phyloP scores from a whole-genome alignment of 2,888 invertebrate species.

The Galerucella calmariensis region DNA sequence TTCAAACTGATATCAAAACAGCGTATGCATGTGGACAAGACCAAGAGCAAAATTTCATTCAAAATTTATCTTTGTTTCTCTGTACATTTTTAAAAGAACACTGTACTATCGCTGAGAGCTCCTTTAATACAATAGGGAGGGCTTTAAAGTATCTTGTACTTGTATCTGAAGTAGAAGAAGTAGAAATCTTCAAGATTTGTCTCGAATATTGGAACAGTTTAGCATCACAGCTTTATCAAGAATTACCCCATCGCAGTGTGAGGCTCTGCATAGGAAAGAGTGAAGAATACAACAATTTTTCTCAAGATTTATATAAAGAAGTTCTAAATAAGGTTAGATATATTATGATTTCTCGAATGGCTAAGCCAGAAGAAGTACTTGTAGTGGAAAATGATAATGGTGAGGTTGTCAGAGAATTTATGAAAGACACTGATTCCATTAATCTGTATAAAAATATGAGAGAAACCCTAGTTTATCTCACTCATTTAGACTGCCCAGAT shows the following conservation, averaged over 20 bases:
- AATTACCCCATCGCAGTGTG: slow-evolving; percentile 54
- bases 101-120: slow-evolving; percentile 85
- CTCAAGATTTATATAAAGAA: slow-evolving; percentile 74
- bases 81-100: slow-evolving; percentile 98
- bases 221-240: slow-evolving; percentile 89
- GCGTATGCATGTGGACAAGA: slow-evolving; percentile 95
- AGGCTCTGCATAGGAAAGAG: slow-evolving; percentile 56
- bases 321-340: slow-evolving; percentile 89
- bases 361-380: slow-evolving; percentile 98
- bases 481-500: slow-evolving; percentile 97
- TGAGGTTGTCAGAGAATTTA: slow-evolving; percentile 98
- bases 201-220: slow-evolving; percentile 98
- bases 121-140: slow-evolving; percentile 79
- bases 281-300: slow-evolving; percentile 33
- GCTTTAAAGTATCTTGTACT: slow-evolving; percentile 88
- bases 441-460: slow-evolving; percentile 99
- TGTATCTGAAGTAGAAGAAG: slow-evolving; percentile 98
- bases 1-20: slow-evolving; percentile 90
- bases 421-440: slow-evolving; percentile 99
- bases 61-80: slow-evolving; percentile 96
- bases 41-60: slow-evolving; percentile 98
- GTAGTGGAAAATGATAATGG: slow-evolving; percentile 99
- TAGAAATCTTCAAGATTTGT: slow-evolving; percentile 99
- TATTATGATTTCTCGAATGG: slow-evolving; percentile 99
- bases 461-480: slow-evolving; percentile 96